These are phyloP conservation scores for Morpho deidamia DNA, from an alignment of 2,888 invertebrate genomes.

Conservation along the genomic window DNA sequence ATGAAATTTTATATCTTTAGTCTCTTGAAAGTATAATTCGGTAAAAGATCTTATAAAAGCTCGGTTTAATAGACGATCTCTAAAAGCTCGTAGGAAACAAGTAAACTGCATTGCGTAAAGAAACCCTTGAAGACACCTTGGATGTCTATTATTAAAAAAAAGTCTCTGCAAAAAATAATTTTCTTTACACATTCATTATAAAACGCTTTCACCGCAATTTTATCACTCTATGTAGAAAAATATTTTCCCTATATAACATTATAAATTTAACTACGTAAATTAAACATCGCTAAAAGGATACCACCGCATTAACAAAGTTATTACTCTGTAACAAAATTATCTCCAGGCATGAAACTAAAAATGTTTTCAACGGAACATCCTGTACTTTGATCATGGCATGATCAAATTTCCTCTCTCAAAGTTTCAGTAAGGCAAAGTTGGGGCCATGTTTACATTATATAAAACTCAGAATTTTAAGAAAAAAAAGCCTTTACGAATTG, in stretches of 20 bases:
- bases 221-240: background rate
- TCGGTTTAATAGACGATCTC: too few species aligned
- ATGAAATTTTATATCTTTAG: too few species aligned
- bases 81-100: too few species aligned
- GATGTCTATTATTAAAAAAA: too few species aligned
- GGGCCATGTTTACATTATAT: constrained; percentile 25
- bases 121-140: too few species aligned
- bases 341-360: constrained; percentile 21
- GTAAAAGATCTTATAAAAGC: too few species aligned
- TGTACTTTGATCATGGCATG: constrained; percentile 48
- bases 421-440: constrained; percentile 37
- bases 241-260: background rate
- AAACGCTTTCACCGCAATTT: too few species aligned
- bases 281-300: constrained; percentile 1
- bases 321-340: constrained; percentile 17
- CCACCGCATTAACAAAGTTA: constrained; percentile 12
- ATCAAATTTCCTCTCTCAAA: constrained; percentile 53
- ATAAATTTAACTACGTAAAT: background rate
- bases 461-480: constrained; percentile 24
- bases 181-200: too few species aligned
- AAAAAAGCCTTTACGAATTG: constrained; percentile 3
- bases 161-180: too few species aligned
- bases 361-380: constrained; percentile 30
- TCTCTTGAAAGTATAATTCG: too few species aligned
- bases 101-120: too few species aligned